These are phyloP conservation scores for Harpagifer antarcticus DNA, from an alignment of 2,797 vertebrate genomes.

Conservation along the genomic window DNA sequence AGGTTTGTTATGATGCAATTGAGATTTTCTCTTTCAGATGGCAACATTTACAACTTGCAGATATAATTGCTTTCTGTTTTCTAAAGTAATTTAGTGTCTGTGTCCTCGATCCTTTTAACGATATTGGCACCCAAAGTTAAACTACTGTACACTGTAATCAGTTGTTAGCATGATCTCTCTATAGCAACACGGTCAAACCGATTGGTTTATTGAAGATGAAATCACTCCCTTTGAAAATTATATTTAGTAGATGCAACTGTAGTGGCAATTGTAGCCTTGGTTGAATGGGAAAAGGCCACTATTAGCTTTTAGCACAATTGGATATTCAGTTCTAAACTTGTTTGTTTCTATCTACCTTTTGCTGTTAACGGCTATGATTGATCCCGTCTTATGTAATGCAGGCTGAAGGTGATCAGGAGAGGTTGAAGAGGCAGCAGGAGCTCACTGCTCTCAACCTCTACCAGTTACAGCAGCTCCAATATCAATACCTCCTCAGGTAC, in stretches of 20 bases:
- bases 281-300: neutral
- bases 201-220: too few species aligned
- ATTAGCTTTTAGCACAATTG: neutral
- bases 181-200: neutral
- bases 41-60: neutral
- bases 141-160: too few species aligned
- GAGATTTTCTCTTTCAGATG: neutral
- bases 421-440: conserved; percentile 95
- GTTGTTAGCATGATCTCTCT: neutral
- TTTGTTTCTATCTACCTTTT: neutral
- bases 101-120: neutral
- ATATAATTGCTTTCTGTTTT: too few species aligned
- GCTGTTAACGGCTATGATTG: neutral
- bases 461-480: conserved; percentile 94
- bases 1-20: neutral
- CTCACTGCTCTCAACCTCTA: conserved; percentile 94
- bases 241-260: neutral
- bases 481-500: conserved; percentile 97
- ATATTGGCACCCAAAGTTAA: neutral
- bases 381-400: conserved; percentile 59
- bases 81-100: neutral
- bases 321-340: neutral
- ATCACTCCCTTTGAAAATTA: neutral
- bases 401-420: conserved; percentile 95
- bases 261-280: neutral